Conservation (phyloP, 1,140 invertebrate genomes). For the Bradysia coprophila region DNA sequence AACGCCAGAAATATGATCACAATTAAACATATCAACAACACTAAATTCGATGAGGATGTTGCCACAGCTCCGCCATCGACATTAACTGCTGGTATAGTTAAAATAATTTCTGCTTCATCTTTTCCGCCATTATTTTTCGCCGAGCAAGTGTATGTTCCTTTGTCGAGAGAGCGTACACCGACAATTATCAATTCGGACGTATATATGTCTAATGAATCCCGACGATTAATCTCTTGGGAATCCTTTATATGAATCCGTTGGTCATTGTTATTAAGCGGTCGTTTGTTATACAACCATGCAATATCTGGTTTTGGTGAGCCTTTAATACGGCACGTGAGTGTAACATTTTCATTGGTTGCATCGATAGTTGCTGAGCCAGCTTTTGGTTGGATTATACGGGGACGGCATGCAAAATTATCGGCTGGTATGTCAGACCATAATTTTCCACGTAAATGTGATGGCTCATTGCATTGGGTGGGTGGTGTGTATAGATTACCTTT, state of each 20-base stretch:
- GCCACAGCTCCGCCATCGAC: conserved; percentile 4
- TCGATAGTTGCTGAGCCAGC: conserved; percentile 29
- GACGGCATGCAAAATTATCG: conserved; percentile 68
- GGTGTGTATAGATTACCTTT: conserved; percentile 48
- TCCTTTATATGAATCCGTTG: conserved; percentile 22
- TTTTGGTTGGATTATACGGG: conserved; percentile 41
- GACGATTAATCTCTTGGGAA: conserved; percentile 7
- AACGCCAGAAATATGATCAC: conserved; percentile 33
- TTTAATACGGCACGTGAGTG: conserved; percentile 52
- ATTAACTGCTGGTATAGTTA: not conserved
- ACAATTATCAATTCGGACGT: conserved; percentile 47
- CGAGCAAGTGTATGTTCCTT: conserved; percentile 73
- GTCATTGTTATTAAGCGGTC: conserved; percentile 28
- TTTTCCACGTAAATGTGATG: conserved; percentile 38
- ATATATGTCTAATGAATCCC: conserved; percentile 2
- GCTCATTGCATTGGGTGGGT: conserved; percentile 49
- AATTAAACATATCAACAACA: conserved; percentile 29
- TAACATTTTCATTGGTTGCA: conserved; percentile 44
- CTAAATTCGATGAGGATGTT: conserved; percentile 21
- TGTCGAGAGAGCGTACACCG: conserved; percentile 48
- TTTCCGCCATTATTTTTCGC: conserved; percentile 71
- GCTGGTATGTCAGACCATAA: conserved; percentile 49
- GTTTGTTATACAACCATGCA: conserved; percentile 50
- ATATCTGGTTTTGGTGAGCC: conserved; percentile 59
- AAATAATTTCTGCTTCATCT: conserved; percentile 34